Base-by-base conservation (phyloP, 92 coral and sea anemone species). In the Porites lobata region DNA sequence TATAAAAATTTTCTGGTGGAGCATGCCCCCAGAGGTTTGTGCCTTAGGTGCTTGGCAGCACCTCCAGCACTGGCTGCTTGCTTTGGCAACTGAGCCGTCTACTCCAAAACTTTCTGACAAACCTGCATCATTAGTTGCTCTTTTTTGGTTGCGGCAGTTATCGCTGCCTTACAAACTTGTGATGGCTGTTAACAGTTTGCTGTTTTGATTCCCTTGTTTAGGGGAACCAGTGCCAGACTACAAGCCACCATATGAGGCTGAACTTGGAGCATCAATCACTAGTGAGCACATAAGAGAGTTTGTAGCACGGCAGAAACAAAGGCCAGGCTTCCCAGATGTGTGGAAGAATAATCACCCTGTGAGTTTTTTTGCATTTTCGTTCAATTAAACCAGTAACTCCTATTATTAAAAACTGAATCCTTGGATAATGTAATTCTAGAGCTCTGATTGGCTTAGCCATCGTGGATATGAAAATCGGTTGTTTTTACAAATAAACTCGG, bases 281-380 rank as follows among this genome's bases (percentile, higher is more conserved):
- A 83, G 88, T 26, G 94, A 95, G 62, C 87, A 85, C 73, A 86
- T 93, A 66, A 91, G 90, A 72, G 90, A 85, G 43, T 96, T 26
- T 90, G 97, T 95, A 14, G 94, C 93, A n/a, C 77, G 82, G 66
- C 84, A 87, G 73, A 93, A 96, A 75, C 65, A 63, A 64, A 89
- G 96, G 32, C 96, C 96, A 38, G 89, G 91, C 71, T 96, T 95
- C 51, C 96, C 94, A 22, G 98, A 95, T 80, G 96, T 86, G 56
- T 96, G 97, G 97, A 96, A 95, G 78, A 85, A 79, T 86, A 94
- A 96, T 59, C 96, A 94, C 52, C 85, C 91, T 58, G 99, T 96
- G 69, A 89, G 94, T 81, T 13, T 10, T 51, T 75, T 47, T 29
- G 2, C 21, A 24, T 14, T 72, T 68, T 47, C 3, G 22, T 9